A percentile compares a stretch with the other conserved stretches of the same genome.
These are phyloP conservation scores for Chesias legatella DNA, from an alignment of 2,888 invertebrate genomes.

Conservation along the genomic window DNA sequence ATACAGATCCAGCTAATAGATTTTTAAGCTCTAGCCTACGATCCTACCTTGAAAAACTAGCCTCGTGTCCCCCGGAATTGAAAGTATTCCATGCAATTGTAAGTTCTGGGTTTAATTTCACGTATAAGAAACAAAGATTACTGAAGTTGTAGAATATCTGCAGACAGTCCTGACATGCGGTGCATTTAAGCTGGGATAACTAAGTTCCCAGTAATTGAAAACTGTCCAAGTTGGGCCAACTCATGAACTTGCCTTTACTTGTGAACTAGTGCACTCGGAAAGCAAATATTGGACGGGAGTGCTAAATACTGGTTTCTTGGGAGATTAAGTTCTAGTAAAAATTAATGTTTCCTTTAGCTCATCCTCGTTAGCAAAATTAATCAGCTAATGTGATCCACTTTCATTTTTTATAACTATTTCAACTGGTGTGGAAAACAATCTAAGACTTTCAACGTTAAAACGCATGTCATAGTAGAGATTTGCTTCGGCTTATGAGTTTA, in stretches of 20 bases:
- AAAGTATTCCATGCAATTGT: background rate
- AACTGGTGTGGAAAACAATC: too few species aligned
- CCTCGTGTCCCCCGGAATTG: background rate
- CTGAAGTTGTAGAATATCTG: conserved; percentile 13
- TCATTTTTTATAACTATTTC: too few species aligned
- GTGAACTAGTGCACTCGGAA: conserved; percentile 18
- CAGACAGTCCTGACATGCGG: conserved; percentile 21
- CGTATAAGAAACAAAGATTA: conserved; percentile 13
- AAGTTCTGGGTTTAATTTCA: background rate
- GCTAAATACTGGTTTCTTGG: conserved; percentile 8
- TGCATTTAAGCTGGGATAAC: conserved; percentile 31
- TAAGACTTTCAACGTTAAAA: too few species aligned
- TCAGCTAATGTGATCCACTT: too few species aligned
- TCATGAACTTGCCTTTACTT: conserved; percentile 24
- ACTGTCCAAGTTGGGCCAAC: conserved; percentile 47
- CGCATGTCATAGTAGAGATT: too few species aligned
- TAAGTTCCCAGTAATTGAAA: conserved; percentile 54
- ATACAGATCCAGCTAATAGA: too few species aligned
- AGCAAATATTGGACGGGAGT: conserved; percentile 15
- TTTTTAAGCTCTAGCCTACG: too few species aligned
- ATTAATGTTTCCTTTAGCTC: background rate
- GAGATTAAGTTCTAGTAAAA: background rate
- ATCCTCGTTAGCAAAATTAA: too few species aligned
- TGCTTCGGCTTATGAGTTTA: too few species aligned
- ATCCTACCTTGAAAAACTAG: too few species aligned